Conservation (phyloP, 2,797 vertebrate species). For the Prionace glauca region DNA sequence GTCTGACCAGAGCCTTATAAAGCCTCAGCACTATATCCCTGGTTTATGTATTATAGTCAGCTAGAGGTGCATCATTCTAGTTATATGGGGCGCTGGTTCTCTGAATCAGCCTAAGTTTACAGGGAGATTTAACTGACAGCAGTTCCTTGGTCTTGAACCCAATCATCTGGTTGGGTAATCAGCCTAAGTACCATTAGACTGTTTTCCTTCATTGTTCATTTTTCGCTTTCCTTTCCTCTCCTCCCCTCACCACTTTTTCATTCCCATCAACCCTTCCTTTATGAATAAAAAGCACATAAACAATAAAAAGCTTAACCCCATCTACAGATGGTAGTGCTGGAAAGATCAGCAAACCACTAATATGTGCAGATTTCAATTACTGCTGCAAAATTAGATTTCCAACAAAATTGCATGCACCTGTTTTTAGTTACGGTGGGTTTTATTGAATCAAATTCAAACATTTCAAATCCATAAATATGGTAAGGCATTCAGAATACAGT, state of each 20-base stretch:
- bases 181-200: background rate
- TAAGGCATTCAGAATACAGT: background rate
- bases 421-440: background rate
- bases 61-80: background rate
- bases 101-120: background rate
- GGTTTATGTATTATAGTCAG: background rate
- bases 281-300: background rate
- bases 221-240: background rate
- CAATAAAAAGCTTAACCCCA: background rate
- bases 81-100: background rate
- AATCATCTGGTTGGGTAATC: background rate
- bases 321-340: background rate
- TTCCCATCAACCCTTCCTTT: background rate
- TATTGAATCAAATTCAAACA: background rate
- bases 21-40: too few species aligned
- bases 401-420: background rate
- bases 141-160: background rate
- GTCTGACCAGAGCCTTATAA: too few species aligned
- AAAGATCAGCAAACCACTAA: background rate
- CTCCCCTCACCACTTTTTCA: background rate
- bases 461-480: background rate
- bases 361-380: background rate
- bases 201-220: background rate
- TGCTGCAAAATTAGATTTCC: background rate
- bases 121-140: background rate